Evolutionary conservation across 2,797 vertebrate species (phyloP).

Genomic region (Graptemys geographica): DNA sequence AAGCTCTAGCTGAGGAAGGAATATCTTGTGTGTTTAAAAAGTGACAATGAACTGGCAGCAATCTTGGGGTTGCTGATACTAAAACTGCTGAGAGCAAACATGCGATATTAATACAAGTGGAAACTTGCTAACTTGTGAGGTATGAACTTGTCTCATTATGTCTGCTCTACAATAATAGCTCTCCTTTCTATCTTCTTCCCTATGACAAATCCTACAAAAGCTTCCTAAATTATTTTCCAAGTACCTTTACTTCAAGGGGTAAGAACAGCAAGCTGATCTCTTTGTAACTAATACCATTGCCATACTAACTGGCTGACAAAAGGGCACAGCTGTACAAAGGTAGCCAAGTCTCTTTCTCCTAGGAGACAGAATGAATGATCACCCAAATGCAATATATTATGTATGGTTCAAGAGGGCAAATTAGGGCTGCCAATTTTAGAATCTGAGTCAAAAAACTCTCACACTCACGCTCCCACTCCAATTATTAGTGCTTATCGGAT

Average conservation of each 20-base stretch:
- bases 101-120: neutral
- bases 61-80: neutral
- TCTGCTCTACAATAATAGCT: neutral
- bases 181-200: neutral
- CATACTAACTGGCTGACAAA: neutral
- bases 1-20: neutral
- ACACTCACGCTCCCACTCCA: neutral
- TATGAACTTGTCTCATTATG: neutral
- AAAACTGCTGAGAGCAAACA: neutral
- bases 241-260: fast-evolving
- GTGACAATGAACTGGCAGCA: neutral
- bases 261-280: neutral
- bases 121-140: neutral
- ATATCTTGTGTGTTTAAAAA: fast-evolving
- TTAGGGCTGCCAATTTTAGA: neutral
- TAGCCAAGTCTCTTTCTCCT: fast-evolving
- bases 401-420: neutral
- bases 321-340: neutral
- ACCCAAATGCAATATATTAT: neutral
- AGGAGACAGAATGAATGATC: neutral
- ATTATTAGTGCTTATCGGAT: fast-evolving
- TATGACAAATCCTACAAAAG: neutral
- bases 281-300: no score
- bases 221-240: neutral
- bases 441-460: neutral